Evolutionary conservation across 2,113 vertebrate genomes (phyloP).

Genomic region (Rhineura floridana): DNA sequence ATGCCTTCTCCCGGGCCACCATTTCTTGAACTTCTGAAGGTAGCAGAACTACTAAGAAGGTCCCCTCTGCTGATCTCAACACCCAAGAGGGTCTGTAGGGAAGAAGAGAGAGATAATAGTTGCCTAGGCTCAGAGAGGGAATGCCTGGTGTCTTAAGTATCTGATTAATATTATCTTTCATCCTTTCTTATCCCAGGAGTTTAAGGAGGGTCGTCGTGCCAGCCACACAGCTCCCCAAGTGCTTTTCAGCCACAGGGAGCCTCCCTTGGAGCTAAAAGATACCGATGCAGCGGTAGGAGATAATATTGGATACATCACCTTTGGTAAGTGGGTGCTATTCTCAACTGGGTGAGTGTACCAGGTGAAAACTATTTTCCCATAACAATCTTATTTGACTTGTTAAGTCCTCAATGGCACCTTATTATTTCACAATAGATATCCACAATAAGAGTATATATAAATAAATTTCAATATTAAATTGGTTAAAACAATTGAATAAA

Average conservation of each 20-base stretch:
- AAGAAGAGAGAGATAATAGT: too few species aligned
- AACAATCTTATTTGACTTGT: neutral
- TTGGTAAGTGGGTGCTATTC: constrained; percentile 78
- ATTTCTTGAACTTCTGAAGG: too few species aligned
- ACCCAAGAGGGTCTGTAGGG: too few species aligned
- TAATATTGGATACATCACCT: constrained; percentile 99
- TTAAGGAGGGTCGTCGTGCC: constrained; percentile 96
- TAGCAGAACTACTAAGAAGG: too few species aligned
- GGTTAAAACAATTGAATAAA: too few species aligned
- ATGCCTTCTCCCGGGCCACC: too few species aligned
- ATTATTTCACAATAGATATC: too few species aligned
- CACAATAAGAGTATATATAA: too few species aligned
- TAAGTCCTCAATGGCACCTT: too few species aligned
- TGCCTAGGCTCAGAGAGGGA: neutral
- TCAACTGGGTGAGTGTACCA: neutral
- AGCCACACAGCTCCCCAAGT: constrained; percentile 99
- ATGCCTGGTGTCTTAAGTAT: neutral
- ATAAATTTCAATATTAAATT: too few species aligned
- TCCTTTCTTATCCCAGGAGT: constrained; percentile 81
- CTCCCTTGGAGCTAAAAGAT: constrained; percentile 96
- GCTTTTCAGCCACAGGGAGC: constrained; percentile 97
- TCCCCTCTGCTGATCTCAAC: too few species aligned
- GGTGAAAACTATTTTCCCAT: neutral
- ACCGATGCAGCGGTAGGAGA: constrained; percentile 94
- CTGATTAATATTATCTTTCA: constrained; percentile 24